Evolutionary conservation across 1,140 invertebrate genomes (phyloP).

Genomic region (Aethina tumida): DNA sequence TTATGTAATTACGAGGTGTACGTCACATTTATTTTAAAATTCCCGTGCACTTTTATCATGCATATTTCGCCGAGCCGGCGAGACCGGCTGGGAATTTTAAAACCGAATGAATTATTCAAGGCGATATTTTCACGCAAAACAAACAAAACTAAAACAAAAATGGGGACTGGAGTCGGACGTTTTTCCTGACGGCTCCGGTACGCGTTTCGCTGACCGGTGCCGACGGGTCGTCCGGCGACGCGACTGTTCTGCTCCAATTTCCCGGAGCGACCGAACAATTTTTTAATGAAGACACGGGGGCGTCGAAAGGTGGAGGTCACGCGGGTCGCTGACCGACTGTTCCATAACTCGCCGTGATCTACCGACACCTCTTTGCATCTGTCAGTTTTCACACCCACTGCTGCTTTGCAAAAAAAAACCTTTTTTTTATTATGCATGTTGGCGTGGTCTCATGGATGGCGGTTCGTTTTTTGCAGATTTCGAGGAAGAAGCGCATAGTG

Average conservation of each 20-base stretch:
- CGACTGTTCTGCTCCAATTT: too few relatives aligned
- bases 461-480: constrained; percentile 54
- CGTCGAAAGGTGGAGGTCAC: constrained; percentile 23
- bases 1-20: too few relatives aligned
- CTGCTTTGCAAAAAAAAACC: neutral
- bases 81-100: constrained; percentile 1
- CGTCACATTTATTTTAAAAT: too few relatives aligned
- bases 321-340: constrained; percentile 23
- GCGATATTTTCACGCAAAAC: constrained; percentile 4
- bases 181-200: neutral
- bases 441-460: neutral
- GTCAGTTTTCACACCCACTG: constrained; percentile 11
- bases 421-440: too few relatives aligned
- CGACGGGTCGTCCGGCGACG: too few relatives aligned
- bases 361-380: constrained; percentile 21
- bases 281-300: too few relatives aligned
- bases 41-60: too few relatives aligned
- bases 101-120: constrained; percentile 1
- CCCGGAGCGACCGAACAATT: too few relatives aligned
- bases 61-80: neutral
- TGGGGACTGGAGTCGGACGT: neutral
- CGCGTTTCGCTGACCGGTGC: too few relatives aligned
- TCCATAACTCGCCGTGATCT: constrained; percentile 17
- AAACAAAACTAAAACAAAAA: neutral
- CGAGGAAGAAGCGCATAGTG: constrained; percentile 76